Conservation (phyloP, 2,888 invertebrate species). For the Epistrophe eligans region DNA sequence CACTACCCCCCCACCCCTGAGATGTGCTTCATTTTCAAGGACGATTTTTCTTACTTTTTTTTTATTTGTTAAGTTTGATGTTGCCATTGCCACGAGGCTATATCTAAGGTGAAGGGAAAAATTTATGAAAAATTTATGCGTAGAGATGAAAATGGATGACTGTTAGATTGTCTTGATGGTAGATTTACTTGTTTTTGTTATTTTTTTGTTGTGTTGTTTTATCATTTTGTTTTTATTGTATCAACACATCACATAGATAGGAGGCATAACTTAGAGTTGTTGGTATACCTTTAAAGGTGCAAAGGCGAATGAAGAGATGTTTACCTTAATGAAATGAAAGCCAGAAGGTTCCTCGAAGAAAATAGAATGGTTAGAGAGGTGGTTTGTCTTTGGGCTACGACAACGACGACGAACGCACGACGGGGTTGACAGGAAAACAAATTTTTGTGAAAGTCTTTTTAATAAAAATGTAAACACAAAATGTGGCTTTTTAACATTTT, state of each 20-base stretch:
- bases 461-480: conserved; percentile 73
- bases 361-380: conserved; percentile 35
- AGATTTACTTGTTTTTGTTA: conserved; percentile 25
- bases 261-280: neutral
- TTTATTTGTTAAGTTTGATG: conserved; percentile 8
- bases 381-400: neutral
- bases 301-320: conserved; percentile 44
- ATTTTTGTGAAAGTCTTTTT: conserved; percentile 59
- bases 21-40: conserved; percentile 63
- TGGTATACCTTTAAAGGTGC: neutral
- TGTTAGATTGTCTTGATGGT: conserved; percentile 69
- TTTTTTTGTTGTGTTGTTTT: neutral
- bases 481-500: conserved; percentile 45
- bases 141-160: conserved; percentile 70
- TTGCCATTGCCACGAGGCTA: conserved; percentile 12
- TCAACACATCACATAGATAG: conserved; percentile 27
- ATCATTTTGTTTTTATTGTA: conserved; percentile 34
- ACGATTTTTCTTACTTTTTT: conserved; percentile 31
- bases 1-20: neutral
- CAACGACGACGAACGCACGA: too few relatives aligned
- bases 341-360: conserved; percentile 35
- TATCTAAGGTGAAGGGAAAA: neutral
- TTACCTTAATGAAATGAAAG: conserved; percentile 59
- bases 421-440: conserved; percentile 37
- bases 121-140: conserved; percentile 74